Percentiles rank a stretch among this genome's conserved stretches.
Conservation (phyloP, 2,113 vertebrate genomes). For the Recurvirostra avosetta region DNA sequence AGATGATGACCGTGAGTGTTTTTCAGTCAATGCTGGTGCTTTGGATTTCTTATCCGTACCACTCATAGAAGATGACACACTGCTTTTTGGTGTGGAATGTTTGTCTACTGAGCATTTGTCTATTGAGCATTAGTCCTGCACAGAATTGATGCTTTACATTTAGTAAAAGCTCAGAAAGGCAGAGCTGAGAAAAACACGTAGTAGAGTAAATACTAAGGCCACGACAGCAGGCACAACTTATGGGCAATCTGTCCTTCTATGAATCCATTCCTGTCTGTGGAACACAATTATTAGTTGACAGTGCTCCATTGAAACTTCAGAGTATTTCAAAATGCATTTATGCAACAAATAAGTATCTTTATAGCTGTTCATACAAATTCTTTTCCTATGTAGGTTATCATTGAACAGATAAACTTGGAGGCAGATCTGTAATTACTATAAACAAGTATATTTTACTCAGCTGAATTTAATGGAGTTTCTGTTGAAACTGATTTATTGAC, state of each 20-base stretch:
- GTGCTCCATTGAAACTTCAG: not conserved
- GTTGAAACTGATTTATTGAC: not conserved
- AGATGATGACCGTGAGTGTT: no score
- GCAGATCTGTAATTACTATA: not conserved
- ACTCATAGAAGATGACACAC: no score
- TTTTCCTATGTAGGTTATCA: not conserved
- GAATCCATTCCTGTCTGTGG: not conserved
- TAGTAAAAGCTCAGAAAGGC: not conserved
- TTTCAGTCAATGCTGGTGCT: no score
- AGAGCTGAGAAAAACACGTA: not conserved
- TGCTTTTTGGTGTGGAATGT: no score
- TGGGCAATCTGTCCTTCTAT: not conserved
- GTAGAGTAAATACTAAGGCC: not conserved
- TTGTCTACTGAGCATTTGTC: no score
- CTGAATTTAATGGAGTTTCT: not conserved
- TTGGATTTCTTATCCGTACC: no score
- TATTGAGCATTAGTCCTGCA: not conserved
- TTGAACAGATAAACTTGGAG: not conserved
- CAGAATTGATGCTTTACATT: not conserved
- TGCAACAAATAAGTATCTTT: not conserved
- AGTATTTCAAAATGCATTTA: not conserved
- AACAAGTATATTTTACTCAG: not conserved
- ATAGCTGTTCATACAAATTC: not conserved
- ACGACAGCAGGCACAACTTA: not conserved
- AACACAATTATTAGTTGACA: not conserved